Conservation (phyloP, 2,888 invertebrate species). For the Lepidochrysops patricia region DNA sequence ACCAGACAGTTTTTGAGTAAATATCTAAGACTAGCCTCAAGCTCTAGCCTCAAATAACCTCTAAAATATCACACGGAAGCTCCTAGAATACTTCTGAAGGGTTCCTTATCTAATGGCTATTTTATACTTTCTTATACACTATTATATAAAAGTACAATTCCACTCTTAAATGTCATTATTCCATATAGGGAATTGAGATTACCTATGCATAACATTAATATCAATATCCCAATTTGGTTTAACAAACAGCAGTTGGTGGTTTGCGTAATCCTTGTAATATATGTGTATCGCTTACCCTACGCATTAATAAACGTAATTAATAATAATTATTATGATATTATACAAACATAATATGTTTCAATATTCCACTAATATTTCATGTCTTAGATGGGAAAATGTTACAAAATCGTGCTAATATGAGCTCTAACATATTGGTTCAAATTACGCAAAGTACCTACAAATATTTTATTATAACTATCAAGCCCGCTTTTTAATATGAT, state of each 20-base stretch:
- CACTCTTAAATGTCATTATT: background rate
- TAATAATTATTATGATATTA: background rate
- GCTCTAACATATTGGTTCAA: no score
- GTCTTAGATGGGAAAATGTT: no score
- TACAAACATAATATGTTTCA: background rate
- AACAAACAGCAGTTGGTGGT: background rate
- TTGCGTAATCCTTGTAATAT: background rate
- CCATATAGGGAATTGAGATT: background rate
- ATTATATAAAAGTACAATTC: background rate
- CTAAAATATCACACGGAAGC: no score
- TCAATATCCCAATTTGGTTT: background rate
- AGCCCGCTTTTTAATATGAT: no score
- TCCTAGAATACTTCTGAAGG: background rate
- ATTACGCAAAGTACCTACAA: no score
- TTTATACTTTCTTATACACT: background rate
- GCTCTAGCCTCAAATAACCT: no score
- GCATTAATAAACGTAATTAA: background rate
- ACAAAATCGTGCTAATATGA: no score
- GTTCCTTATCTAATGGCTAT: no score
- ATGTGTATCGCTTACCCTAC: background rate
- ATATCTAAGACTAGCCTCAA: no score
- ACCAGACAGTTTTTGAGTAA: no score
- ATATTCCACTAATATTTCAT: background rate
- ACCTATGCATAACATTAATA: background rate
- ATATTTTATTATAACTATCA: no score